phyloP scores from a whole-genome alignment of 1,140 invertebrate genomes.

The Microplitis demolitor region DNA sequence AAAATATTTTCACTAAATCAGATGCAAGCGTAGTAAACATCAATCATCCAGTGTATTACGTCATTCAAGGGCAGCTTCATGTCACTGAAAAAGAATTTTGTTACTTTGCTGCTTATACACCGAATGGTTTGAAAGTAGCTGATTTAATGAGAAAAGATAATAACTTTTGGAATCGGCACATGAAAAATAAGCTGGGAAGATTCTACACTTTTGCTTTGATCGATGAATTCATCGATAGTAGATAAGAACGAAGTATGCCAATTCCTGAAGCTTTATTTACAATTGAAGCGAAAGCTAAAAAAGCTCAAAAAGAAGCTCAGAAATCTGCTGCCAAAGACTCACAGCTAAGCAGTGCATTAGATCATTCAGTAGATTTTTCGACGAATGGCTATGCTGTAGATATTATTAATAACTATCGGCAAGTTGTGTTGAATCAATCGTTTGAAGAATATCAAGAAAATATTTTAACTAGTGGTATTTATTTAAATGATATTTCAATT shows the following conservation, averaged over 20 bases:
- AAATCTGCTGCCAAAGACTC: neutral
- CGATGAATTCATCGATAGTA: slow-evolving; percentile 32
- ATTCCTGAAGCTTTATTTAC: slow-evolving; percentile 29
- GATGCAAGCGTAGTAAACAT: too few relatives aligned
- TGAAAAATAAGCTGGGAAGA: slow-evolving; percentile 11
- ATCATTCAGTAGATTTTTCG: too few relatives aligned
- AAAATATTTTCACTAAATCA: too few relatives aligned
- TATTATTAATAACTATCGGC: too few relatives aligned
- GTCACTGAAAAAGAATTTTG: slow-evolving; percentile 3
- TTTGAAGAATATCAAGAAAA: too few relatives aligned
- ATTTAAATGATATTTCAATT: too few relatives aligned
- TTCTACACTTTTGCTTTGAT: slow-evolving; percentile 30
- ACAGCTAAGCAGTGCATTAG: too few relatives aligned
- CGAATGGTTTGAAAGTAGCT: slow-evolving; percentile 14
- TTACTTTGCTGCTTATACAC: slow-evolving; percentile 5
- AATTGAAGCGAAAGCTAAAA: slow-evolving; percentile 3
- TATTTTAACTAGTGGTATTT: too few relatives aligned
- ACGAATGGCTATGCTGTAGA: too few relatives aligned
- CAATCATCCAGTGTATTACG: too few relatives aligned
- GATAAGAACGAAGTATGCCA: slow-evolving; percentile 24
- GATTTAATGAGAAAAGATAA: slow-evolving; percentile 12
- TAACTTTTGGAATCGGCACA: slow-evolving; percentile 24
- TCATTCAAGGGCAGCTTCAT: slow-evolving; percentile 22
- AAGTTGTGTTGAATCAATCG: too few relatives aligned
- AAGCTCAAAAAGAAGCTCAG: slow-evolving; percentile 11